These are phyloP conservation scores for Lypha dubia DNA, from an alignment of 2,888 invertebrate genomes.

Conservation along the genomic window DNA sequence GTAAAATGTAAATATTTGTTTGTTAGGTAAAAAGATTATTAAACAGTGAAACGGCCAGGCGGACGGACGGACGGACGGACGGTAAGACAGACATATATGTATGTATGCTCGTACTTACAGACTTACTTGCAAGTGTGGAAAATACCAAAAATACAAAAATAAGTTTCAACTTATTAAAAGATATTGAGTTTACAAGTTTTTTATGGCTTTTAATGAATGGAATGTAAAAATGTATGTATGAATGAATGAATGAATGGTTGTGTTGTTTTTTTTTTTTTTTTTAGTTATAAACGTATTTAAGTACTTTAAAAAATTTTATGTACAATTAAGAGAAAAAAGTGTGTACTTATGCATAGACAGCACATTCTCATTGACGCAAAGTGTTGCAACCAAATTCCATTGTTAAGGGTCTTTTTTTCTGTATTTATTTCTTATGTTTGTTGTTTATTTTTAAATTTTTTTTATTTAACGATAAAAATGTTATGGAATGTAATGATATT, in stretches of 20 bases:
- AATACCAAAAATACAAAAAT: slow-evolving; percentile 13
- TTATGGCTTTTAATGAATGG: slow-evolving; percentile 35
- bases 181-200: slow-evolving; percentile 49
- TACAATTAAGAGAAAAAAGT: neutral
- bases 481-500: slow-evolving; percentile 39
- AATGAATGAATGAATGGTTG: slow-evolving; percentile 11
- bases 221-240: slow-evolving; percentile 19
- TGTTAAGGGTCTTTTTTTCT: slow-evolving; percentile 38
- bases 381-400: slow-evolving; percentile 69
- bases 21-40: slow-evolving; percentile 61
- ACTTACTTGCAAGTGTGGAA: slow-evolving; percentile 11
- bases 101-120: neutral
- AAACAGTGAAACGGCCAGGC: slow-evolving; percentile 16
- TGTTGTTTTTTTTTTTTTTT: neutral
- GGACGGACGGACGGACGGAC: neutral
- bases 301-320: neutral
- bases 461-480: slow-evolving; percentile 47
- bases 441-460: slow-evolving; percentile 19
- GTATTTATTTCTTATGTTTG: slow-evolving; percentile 4
- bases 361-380: slow-evolving; percentile 61
- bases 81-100: too few relatives aligned
- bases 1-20: slow-evolving; percentile 72
- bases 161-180: slow-evolving; percentile 28
- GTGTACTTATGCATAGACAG: slow-evolving; percentile 17
- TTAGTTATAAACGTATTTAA: neutral